Base-by-base conservation (phyloP, 2,888 invertebrate species). In the Leptinotarsa haldemani region DNA sequence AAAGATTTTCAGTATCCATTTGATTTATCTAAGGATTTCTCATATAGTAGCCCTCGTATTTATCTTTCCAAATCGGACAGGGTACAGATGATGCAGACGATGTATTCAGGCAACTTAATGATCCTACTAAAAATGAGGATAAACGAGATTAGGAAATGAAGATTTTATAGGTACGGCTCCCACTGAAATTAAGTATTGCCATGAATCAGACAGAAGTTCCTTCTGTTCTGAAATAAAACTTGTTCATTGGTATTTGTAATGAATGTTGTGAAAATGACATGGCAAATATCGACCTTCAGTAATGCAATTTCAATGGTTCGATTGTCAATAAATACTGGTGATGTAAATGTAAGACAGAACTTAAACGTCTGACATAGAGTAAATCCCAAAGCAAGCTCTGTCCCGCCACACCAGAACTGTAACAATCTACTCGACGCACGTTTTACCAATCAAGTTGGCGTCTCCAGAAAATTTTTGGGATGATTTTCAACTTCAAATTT, bases 1-100 rank as follows among this genome's bases (percentile, higher is more conserved):
- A 73, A 73, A 73, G 69, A 73, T 73, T 61, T 73, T 66, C 52
- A 73, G 66, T 73, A 63, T 64, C 73, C 61, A 65, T 58, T 40
- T 61, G 70, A 73, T 73, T 58, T 66, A 73, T 73, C 70, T 50
- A n/a, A 50, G 50, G 50, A 50, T 50, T 50, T n/a, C 50, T 69
- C 66, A 20, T 58, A 73, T 50, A 73, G 61, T 73, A 73, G 70
- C 66, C 73, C 30, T 1, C 20, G 69, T 70, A 61, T 61, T 61
- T 61, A 61, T 61, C 61, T 61, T 61, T 16, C 15, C 61, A 30
- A 50, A 50, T 66, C 48, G 50, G 48, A 50, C 48, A 30, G 48
- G 22, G 52, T 66, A 52, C 66, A 22, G 66, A 52, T 25, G 50
- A 66, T 50, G 48, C n/a, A 16, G 66, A 50, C 52, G 48, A 66